Percentiles rank a stretch among this genome's conserved stretches.
Evolutionary conservation across 2,113 vertebrate species (phyloP).

Genomic region (Oenanthe oenanthe): DNA sequence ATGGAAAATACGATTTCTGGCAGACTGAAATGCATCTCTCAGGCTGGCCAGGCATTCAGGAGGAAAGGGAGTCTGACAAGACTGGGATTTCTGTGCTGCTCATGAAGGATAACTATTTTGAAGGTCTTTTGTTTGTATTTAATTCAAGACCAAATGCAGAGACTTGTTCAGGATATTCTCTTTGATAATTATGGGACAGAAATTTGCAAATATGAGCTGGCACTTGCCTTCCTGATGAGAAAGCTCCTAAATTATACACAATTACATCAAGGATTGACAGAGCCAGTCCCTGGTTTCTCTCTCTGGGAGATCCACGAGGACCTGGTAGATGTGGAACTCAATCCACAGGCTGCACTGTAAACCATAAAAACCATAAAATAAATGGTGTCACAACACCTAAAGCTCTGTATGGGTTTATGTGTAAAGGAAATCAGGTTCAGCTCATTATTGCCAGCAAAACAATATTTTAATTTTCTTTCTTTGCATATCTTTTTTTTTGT

Average conservation of each 20-base stretch:
- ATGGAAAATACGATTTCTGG: not conserved
- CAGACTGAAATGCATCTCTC: not conserved
- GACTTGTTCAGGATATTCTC: not conserved
- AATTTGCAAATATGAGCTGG: not conserved
- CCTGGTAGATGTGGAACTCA: not conserved
- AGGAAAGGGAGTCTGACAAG: not conserved
- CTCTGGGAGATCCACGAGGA: not conserved
- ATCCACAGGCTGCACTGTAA: not conserved
- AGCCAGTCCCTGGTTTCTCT: not conserved
- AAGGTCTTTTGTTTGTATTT: constrained; percentile 8
- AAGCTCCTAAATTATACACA: not conserved
- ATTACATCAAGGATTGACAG: not conserved
- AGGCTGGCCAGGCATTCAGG: not conserved
- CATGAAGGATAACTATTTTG: not conserved
- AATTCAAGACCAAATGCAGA: not conserved
- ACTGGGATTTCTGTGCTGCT: not conserved
- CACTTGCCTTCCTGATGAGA: not conserved
- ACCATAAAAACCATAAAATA: not conserved
- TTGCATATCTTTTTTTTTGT: not conserved
- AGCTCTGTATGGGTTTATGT: not conserved
- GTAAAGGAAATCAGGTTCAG: not conserved
- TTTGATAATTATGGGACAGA: not conserved
- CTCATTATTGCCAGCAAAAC: not conserved
- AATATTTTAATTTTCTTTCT: not conserved
- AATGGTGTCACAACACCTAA: not conserved